Conservation (phyloP, 2,797 vertebrate species). For the Potorous gilbertii region DNA sequence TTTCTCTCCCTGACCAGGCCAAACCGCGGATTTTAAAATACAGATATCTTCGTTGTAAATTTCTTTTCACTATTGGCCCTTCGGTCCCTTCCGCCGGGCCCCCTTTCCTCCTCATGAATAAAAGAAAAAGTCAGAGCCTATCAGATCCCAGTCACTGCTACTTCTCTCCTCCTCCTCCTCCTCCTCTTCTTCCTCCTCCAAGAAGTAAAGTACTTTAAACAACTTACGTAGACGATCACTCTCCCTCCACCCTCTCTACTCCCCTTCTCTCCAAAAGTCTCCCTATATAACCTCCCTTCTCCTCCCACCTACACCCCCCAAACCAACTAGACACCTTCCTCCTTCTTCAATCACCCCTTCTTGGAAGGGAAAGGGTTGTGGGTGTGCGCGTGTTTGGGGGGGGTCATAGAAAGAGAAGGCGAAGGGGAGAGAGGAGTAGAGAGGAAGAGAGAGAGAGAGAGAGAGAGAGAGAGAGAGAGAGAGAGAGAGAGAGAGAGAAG, state of each 20-base stretch:
- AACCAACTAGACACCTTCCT: slow-evolving; percentile 65
- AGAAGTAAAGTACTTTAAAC: slow-evolving; percentile 55
- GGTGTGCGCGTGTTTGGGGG: background rate
- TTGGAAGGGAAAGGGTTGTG: background rate
- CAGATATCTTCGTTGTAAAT: slow-evolving; percentile 56
- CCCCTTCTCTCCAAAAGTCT: background rate
- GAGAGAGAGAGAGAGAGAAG: slow-evolving; percentile 9
- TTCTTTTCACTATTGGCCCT: slow-evolving; percentile 85
- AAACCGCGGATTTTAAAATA: slow-evolving; percentile 81
- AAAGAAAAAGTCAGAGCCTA: slow-evolving; percentile 92
- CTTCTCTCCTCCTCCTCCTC: slow-evolving; percentile 82
- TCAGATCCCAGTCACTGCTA: slow-evolving; percentile 82
- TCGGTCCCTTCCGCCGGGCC: slow-evolving; percentile 82
- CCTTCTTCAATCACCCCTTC: slow-evolving; percentile 50
- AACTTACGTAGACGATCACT: slow-evolving; percentile 78
- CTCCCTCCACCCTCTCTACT: slow-evolving; percentile 83
- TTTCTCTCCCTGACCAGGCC: slow-evolving; percentile 77
- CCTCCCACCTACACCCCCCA: background rate
- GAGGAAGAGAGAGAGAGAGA: background rate
- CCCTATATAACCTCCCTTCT: background rate
- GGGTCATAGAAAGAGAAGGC: slow-evolving; percentile 32
- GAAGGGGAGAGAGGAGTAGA: background rate
- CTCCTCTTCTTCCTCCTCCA: background rate
- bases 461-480: too few species aligned
- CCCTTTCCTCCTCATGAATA: slow-evolving; percentile 90